A percentile compares a stretch with the other conserved stretches of the same genome.
Conservation (phyloP, 2,797 vertebrate genomes). For the Hylomyscus alleni region DNA sequence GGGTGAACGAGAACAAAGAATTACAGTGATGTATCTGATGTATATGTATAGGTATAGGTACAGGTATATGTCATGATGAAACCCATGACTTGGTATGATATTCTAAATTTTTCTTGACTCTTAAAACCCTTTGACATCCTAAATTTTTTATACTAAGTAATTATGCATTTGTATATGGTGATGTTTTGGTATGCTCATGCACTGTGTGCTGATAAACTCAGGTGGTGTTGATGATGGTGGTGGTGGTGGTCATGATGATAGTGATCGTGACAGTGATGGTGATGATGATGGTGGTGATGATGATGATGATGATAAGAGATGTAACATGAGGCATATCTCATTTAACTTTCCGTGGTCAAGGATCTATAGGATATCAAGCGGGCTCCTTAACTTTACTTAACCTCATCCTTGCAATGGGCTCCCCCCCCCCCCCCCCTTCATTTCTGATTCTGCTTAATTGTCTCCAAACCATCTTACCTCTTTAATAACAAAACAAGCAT, state of each 20-base stretch:
- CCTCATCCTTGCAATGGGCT: not conserved
- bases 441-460: constrained; percentile 26
- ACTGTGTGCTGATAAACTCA: not conserved
- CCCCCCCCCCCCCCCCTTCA: not conserved
- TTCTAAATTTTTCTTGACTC: not conserved
- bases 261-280: not conserved
- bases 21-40: too few relatives aligned
- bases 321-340: not conserved
- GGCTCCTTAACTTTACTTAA: not conserved
- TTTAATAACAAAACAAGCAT: constrained; percentile 61
- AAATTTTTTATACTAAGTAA: not conserved
- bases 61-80: not conserved
- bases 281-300: not conserved
- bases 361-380: not conserved
- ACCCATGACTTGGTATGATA: not conserved
- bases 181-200: not conserved
- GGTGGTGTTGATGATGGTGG: not conserved
- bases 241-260: too few relatives aligned
- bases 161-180: not conserved
- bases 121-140: not conserved
- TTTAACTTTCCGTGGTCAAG: constrained; percentile 10
- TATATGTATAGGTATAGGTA: not conserved
- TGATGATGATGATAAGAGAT: not conserved
- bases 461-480: constrained; percentile 1
- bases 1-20: not conserved